A percentile compares a stretch with the other conserved stretches of the same genome.
These are phyloP conservation scores for Gorsachius magnificus DNA, from an alignment of 2,797 vertebrate genomes.

Conservation along the genomic window DNA sequence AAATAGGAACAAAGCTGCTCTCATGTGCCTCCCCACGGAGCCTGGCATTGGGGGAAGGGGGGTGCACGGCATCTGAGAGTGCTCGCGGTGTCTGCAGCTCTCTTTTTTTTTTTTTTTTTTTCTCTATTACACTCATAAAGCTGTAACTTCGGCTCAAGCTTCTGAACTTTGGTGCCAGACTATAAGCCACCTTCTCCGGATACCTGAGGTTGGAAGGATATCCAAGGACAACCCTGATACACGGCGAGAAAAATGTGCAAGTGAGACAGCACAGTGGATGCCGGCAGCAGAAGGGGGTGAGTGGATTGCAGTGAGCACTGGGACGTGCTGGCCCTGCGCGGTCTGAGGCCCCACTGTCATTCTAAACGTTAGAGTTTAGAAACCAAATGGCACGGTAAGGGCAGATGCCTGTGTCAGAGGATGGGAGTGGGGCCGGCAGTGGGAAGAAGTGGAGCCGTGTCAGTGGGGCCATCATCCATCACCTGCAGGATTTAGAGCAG, in stretches of 20 bases:
- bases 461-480: neutral
- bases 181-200: neutral
- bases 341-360: neutral
- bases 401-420: neutral
- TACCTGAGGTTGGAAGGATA: neutral
- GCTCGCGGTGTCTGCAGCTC: neutral
- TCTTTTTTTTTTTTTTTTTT: too few species aligned
- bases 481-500: neutral
- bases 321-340: neutral
- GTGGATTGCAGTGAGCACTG: neutral
- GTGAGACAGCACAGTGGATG: neutral
- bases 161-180: neutral
- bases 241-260: fast-evolving
- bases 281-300: neutral
- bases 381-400: neutral
- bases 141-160: neutral
- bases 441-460: neutral
- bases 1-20: slow-evolving; percentile 20
- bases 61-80: fast-evolving
- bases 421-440: neutral
- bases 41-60: neutral
- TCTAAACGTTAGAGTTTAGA: neutral
- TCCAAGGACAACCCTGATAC: neutral
- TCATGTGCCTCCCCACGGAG: neutral
- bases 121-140: neutral